phyloP scores from a whole-genome alignment of 2,888 invertebrate species.

The Petrolisthes cinctipes region DNA sequence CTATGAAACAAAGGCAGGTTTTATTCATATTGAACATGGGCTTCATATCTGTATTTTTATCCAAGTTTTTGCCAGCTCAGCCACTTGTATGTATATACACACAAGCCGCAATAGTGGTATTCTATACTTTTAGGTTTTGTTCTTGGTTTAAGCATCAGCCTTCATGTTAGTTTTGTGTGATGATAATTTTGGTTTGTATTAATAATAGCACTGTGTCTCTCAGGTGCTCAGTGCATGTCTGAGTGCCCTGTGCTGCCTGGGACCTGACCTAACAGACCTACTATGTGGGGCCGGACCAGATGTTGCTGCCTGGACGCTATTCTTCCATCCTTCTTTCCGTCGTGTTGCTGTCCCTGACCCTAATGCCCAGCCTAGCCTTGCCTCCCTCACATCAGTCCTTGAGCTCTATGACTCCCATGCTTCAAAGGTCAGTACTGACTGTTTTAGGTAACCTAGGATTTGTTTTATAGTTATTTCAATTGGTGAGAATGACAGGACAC shows the following conservation, averaged over 20 bases:
- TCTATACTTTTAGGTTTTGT: background rate
- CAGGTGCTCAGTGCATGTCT: slow-evolving; percentile 59
- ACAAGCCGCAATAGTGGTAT: slow-evolving; percentile 8
- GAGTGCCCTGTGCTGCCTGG: slow-evolving; percentile 41
- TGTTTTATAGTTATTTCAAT: no score
- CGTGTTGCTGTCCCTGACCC: slow-evolving; percentile 50
- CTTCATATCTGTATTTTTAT: no score
- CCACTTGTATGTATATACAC: no score
- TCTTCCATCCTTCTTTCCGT: slow-evolving; percentile 62
- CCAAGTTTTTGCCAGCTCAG: no score
- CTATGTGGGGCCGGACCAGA: slow-evolving; percentile 56
- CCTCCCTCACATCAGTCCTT: slow-evolving; percentile 58
- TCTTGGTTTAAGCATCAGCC: no score
- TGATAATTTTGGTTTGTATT: background rate
- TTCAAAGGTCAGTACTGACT: slow-evolving; percentile 42
- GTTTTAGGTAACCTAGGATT: no score
- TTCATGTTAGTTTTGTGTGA: background rate
- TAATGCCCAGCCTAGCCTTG: slow-evolving; percentile 58
- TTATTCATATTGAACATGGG: no score
- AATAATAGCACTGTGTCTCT: background rate
- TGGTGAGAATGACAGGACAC: no score
- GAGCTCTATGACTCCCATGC: slow-evolving; percentile 57
- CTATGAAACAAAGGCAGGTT: no score
- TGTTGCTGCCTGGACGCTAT: slow-evolving; percentile 51
- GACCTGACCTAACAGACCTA: slow-evolving; percentile 58